Conservation (phyloP, 2,113 vertebrate genomes). For the Ochotona princeps region DNA sequence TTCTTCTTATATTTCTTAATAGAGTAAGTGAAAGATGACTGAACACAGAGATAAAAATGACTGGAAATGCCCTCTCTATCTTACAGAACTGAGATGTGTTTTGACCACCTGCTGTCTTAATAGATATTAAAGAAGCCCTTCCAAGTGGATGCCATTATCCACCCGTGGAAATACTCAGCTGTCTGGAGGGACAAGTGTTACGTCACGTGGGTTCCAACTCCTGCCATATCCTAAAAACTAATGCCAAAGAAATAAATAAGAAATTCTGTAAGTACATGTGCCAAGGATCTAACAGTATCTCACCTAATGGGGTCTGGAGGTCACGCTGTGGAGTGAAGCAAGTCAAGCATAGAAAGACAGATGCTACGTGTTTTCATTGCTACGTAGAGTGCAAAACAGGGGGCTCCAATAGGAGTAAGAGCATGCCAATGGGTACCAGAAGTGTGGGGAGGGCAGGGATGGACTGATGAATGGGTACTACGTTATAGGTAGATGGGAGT, state of each 20-base stretch:
- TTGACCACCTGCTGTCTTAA: conserved; percentile 59
- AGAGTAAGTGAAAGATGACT: background rate
- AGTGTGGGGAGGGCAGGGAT: no score
- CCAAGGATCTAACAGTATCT: background rate
- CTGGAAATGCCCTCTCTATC: conserved; percentile 36
- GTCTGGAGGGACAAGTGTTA: conserved; percentile 70
- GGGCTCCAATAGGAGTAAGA: no score
- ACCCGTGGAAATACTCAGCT: conserved; percentile 75
- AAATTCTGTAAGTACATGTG: conserved; percentile 2
- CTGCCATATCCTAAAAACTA: conserved; percentile 50
- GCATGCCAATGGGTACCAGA: no score
- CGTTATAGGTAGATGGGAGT: no score
- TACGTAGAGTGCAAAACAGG: no score
- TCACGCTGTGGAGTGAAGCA: no score
- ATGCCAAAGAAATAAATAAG: conserved; percentile 38
- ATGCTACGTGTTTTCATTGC: no score
- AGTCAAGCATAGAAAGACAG: no score
- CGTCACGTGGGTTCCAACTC: conserved; percentile 38
- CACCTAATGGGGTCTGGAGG: background rate
- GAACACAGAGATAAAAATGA: background rate
- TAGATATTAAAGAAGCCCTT: conserved; percentile 18
- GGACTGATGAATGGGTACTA: no score
- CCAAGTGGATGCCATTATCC: conserved; percentile 44
- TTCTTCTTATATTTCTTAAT: background rate
- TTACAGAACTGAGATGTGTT: background rate